A percentile compares a stretch with the other conserved stretches of the same genome.
Conservation (phyloP, 2,888 invertebrate genomes). For the Acleris cristana region DNA sequence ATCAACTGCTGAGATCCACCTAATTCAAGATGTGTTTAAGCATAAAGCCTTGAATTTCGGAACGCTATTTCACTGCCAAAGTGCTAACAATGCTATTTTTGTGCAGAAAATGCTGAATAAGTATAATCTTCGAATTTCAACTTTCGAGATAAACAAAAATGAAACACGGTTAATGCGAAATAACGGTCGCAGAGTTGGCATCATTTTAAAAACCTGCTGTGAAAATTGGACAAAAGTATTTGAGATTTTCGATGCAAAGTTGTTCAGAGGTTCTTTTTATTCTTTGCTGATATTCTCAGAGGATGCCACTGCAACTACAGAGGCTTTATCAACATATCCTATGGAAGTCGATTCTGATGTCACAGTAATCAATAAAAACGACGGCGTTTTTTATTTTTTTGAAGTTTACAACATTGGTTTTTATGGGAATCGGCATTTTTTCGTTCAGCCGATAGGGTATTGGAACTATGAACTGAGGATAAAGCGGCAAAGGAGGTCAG, state of each 20-base stretch:
- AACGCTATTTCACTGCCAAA: conserved; percentile 57
- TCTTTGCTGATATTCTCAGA: conserved; percentile 67
- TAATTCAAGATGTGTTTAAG: conserved; percentile 60
- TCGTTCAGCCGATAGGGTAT: conserved; percentile 73
- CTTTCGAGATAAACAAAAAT: conserved; percentile 38
- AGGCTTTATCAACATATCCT: conserved; percentile 58
- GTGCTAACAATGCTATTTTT: conserved; percentile 41
- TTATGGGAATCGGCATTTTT: conserved; percentile 77
- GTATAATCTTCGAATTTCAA: conserved; percentile 48
- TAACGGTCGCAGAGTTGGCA: conserved; percentile 52
- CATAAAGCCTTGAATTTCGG: conserved; percentile 58
- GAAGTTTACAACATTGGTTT: conserved; percentile 84
- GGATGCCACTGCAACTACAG: conserved; percentile 48
- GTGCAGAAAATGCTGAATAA: conserved; percentile 54
- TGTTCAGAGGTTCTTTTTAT: conserved; percentile 51
- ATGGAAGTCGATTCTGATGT: conserved; percentile 78
- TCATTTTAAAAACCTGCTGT: conserved; percentile 62
- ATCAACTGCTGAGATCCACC: conserved; percentile 43
- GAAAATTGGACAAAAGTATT: conserved; percentile 56
- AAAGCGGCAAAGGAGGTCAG: conserved; percentile 64
- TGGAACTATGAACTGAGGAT: conserved; percentile 67
- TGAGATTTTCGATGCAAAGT: conserved; percentile 39
- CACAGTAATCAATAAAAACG: conserved; percentile 54
- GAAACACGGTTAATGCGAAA: conserved; percentile 39
- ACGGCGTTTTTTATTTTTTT: conserved; percentile 56